Base-by-base conservation (phyloP, 1,140 invertebrate species). In the Lamellibrachia luymesi region DNA sequence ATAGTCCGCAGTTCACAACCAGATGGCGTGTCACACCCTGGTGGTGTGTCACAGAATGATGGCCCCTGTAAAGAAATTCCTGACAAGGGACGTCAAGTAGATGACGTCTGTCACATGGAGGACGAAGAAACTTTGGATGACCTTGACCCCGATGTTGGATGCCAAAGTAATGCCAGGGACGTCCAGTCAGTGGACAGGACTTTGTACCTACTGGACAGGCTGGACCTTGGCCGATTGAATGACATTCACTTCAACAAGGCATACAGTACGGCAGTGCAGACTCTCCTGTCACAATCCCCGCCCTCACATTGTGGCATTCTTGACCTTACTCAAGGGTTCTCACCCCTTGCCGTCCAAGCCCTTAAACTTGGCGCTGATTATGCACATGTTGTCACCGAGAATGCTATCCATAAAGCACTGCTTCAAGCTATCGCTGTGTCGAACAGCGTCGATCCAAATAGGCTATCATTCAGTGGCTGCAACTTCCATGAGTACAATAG, bases 371-470 rank as follows among this genome's bases (percentile, higher is more conserved):
- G 91, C 0, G 38, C 91, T 49, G 51, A 91, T 49, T 91, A 51
- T 27, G 51, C 91, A 91, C 91, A 91, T 51, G 91, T 50, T 91
- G 25, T 91, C 91, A 91, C 49, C 10, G 91, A 91, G 49, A 91
- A 50, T n/a, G 13, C 91, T 91, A 50, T 4, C 91, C 49, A 91
- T 49, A 91, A 91, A 38, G 49, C 51, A 51, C 56, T 94, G 91
- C 64, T 95, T 49, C 89, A 90, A n/a, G 93, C 93, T 90, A 92
- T 95, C 50, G 93, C 94, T 51, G 93, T 51, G 7, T 90, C 93
- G 17, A 95, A 94, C 94, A 90, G 92, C 90, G 94, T 94, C 51
- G 90, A 94, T 38, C n/a, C 52, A 51, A 92, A 89, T 90, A 64
- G 90, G 38, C 50, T 94, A 5, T 93, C 50, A 56, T 93, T 95